Evolutionary conservation across 2,113 vertebrate genomes (phyloP).

Genomic region (Motacilla tschutschensis): DNA sequence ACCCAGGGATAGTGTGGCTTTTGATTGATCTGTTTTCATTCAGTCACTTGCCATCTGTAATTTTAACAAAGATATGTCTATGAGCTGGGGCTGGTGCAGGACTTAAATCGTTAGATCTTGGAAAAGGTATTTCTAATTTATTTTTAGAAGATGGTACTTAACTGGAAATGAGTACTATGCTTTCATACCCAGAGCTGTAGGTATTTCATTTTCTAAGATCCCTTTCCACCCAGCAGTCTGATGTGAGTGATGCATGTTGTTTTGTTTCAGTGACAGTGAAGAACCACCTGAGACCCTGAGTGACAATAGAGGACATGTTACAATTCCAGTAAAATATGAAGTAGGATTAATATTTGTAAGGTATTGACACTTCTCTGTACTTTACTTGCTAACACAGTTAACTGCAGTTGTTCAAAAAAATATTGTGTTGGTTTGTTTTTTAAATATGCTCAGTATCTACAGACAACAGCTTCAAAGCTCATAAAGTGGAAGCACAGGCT

Average conservation of each 20-base stretch:
- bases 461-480: not conserved
- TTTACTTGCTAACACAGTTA: not conserved
- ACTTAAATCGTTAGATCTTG: not conserved
- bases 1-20: not conserved
- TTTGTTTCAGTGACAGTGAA: slow-evolving; percentile 87
- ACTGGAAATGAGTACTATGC: not conserved
- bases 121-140: not conserved
- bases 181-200: not conserved
- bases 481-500: not conserved
- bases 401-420: not conserved
- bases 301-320: slow-evolving; percentile 81
- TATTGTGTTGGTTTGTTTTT: not conserved
- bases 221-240: not conserved
- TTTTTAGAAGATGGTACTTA: not conserved
- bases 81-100: not conserved
- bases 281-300: slow-evolving; percentile 74
- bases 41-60: not conserved
- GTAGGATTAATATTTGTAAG: slow-evolving; percentile 82
- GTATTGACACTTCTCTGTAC: slow-evolving; percentile 67
- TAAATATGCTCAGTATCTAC: not conserved
- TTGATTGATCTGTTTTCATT: not conserved
- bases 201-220: not conserved
- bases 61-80: not conserved
- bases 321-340: slow-evolving; percentile 88
- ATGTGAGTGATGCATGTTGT: not conserved